Evolutionary conservation across 2,113 vertebrate species (phyloP).

Genomic region (Lynx canadensis): DNA sequence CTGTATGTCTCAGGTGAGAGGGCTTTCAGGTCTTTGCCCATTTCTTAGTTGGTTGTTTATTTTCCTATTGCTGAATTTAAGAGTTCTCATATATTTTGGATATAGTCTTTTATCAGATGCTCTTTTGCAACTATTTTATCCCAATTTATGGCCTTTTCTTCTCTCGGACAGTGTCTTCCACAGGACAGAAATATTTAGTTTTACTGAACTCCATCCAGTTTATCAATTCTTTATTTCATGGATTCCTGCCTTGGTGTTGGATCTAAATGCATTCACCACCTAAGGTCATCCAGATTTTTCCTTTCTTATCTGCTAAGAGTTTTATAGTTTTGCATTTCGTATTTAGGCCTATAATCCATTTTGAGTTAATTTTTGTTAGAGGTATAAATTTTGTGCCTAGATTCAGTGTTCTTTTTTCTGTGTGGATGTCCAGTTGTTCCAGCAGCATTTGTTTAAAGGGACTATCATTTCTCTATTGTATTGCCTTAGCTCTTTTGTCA

Average conservation of each 20-base stretch:
- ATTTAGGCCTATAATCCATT: neutral
- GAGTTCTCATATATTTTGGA: neutral
- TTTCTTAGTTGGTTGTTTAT: neutral
- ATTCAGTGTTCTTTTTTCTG: neutral
- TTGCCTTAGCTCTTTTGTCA: neutral
- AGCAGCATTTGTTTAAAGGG: neutral
- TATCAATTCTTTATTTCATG: neutral
- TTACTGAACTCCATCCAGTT: neutral
- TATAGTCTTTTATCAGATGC: neutral
- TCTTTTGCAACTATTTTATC: neutral
- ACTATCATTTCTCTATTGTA: neutral
- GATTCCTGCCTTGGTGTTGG: neutral
- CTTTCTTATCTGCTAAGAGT: neutral
- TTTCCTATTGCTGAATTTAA: neutral
- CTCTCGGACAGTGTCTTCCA: neutral
- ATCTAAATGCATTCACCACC: neutral
- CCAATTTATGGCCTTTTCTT: neutral
- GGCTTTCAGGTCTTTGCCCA: neutral
- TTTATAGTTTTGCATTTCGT: neutral
- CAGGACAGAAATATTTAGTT: neutral
- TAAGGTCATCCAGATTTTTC: neutral
- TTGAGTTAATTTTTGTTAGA: slow-evolving; percentile 3
- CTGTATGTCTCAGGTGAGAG: neutral
- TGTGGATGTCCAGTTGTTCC: neutral
- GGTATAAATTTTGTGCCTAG: neutral